Base-by-base conservation (phyloP, 2,797 vertebrate species). In the Coregonus ussuriensis region DNA sequence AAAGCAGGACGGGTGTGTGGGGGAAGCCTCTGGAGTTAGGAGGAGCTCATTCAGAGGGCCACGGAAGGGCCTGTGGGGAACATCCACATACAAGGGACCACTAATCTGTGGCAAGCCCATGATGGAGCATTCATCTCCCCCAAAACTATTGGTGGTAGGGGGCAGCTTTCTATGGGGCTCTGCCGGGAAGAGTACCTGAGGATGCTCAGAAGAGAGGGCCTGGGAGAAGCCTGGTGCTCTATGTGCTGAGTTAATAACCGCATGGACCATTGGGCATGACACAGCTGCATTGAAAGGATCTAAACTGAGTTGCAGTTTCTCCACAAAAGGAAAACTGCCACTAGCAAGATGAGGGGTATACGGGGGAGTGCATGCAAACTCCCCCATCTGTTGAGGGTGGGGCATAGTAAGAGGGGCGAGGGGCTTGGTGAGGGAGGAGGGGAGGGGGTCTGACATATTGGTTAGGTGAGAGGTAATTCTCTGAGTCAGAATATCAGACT, bases 1-100 rank as follows among this genome's bases (percentile, higher is more conserved):
- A 72, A 41, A 41, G 74, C 71, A 75, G 29, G 78, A 62, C 76
- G 92, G 91, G 79, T 94, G 93, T 79, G 92, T 92, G 3, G 95
- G 94, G 0, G 95, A 95, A 54, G 93, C 92, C 65, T 95, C 95
- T 0, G 95, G 94, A 53, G 95, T 95, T 52, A 95, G 88, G 14
- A 95, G 86, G 16, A 95, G 86, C 74, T 93, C 93, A 70, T 95
- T 93, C 0, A 92, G 82, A 31, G 83, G 80, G 66, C 41, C 21
- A 21, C 72, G 74, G 74, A 77, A 76, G 6, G 79, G 90, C 74
- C 92, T 85, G 83, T 91, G 88, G 72, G 94, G 92, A 33, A 95
- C 91, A 1, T 95, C 93, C 70, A 95, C 90, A 72, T 92, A 95
- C 51, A 95, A 90, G 59, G 95, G 93, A 1, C 91, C 92, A 71